Base-by-base conservation (phyloP, 2,797 vertebrate genomes). In the Chelon labrosus region DNA sequence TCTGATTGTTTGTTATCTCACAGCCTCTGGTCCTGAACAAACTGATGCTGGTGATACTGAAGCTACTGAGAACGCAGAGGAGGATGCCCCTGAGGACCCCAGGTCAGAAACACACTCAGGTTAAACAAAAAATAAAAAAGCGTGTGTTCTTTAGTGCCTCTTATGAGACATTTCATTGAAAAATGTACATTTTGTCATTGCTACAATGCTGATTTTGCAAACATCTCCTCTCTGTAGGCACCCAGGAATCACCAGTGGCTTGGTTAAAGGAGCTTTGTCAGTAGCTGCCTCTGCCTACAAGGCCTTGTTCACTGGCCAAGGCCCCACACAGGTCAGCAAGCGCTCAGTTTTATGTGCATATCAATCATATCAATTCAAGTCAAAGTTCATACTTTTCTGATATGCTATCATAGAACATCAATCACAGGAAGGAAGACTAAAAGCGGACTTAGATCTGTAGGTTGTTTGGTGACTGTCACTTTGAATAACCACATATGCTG, bases 281-380 rank as follows among this genome's bases (percentile, higher is more conserved):
- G 97, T 98, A 13, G 97, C 97, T 63, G 96, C 97, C 14, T 97
- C 97, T 52, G 97, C 97, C 56, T 98, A 98, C 91, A 98, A 98
- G 90, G 97, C 96, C 16, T 93, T 98, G 57, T 98, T 98, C 90
- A 95, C 97, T 58, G 96, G 96, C 64, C 96, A 96, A 37, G 87
- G 94, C 47, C 84, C 91, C 65, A 91, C 96, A 9, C 96, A 97
- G 95, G 97, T 98, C 60, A 90, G 83, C 67, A 20, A 46, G 4
- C 7, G 5, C 0, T 59, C 14, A n/a, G n/a, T n/a, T n/a, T n/a
- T n/a, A n/a, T 14, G 17, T 17, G 57, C n/a, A 6, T 10, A 4
- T 6, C 13, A 12, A 17, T 16, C 22, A 22, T 22, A 22, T 22
- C 22, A 22, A 22, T 22, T 22, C 22, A 22, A 22, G 22, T 22